phyloP scores from a whole-genome alignment of 2,113 vertebrate genomes.

The Alethe diademata region DNA sequence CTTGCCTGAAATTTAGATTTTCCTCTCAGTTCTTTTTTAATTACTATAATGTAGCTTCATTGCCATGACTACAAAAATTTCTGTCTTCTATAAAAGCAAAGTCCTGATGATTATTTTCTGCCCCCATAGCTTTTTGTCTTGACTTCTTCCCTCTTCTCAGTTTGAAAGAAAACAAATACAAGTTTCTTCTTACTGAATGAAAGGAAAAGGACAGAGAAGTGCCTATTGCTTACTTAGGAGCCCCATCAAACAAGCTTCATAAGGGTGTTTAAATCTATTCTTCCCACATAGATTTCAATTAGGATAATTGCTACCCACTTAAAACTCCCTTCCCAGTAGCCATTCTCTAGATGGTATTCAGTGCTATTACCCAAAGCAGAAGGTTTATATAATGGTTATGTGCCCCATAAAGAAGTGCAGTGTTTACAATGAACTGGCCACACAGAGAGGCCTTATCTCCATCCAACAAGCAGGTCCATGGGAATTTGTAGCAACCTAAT shows the following conservation, averaged over 20 bases:
- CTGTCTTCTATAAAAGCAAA: background rate
- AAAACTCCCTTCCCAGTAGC: background rate
- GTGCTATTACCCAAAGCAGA: background rate
- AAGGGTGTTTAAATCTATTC: background rate
- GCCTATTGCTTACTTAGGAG: background rate
- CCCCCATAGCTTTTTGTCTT: background rate
- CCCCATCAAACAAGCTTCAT: background rate
- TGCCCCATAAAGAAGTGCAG: background rate
- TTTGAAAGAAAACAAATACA: background rate
- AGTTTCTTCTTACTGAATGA: background rate
- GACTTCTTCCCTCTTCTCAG: background rate
- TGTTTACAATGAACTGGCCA: background rate
- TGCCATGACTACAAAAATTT: background rate
- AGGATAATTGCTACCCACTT: background rate
- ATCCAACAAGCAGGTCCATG: background rate
- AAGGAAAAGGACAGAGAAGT: background rate
- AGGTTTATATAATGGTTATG: background rate
- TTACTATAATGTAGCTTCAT: background rate
- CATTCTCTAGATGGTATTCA: background rate
- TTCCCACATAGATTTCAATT: background rate
- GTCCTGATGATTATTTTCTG: background rate
- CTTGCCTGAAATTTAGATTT: background rate
- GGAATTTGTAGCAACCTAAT: background rate
- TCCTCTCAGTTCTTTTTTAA: background rate
- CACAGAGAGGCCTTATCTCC: background rate